Evolutionary conservation across 2,113 vertebrate genomes (phyloP).

Genomic region (Peucedramus taeniatus): DNA sequence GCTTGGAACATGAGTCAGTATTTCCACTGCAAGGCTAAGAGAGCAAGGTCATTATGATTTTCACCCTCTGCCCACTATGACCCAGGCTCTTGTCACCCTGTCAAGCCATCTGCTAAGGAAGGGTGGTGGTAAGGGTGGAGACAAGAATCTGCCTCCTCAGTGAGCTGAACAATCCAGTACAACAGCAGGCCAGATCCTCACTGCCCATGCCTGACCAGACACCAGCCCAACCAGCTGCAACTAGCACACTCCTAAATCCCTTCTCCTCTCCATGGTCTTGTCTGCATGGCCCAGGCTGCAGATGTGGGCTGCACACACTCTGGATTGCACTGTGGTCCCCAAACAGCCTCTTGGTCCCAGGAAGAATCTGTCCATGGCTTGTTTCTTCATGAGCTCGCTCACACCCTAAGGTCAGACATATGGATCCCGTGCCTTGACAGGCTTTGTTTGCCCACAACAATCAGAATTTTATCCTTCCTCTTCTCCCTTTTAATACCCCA

Average conservation of each 20-base stretch:
- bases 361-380: not conserved
- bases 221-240: not conserved
- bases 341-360: not conserved
- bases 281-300: not conserved
- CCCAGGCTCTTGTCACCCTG: not conserved
- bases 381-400: not conserved
- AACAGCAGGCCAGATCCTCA: not conserved
- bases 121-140: not conserved
- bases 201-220: not conserved
- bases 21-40: not conserved
- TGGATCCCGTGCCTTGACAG: not conserved
- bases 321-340: not conserved
- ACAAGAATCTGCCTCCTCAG: not conserved
- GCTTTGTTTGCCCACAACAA: not conserved
- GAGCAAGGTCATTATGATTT: not conserved
- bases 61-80: not conserved
- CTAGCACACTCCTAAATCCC: not conserved
- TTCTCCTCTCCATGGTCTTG: not conserved
- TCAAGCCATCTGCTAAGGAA: not conserved
- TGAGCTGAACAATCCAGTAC: not conserved
- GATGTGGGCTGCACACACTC: not conserved
- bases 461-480: not conserved
- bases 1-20: not conserved
- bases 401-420: not conserved
- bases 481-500: not conserved